Conservation (phyloP, 92 coral and sea anemone genomes). For the Porites divaricata region DNA sequence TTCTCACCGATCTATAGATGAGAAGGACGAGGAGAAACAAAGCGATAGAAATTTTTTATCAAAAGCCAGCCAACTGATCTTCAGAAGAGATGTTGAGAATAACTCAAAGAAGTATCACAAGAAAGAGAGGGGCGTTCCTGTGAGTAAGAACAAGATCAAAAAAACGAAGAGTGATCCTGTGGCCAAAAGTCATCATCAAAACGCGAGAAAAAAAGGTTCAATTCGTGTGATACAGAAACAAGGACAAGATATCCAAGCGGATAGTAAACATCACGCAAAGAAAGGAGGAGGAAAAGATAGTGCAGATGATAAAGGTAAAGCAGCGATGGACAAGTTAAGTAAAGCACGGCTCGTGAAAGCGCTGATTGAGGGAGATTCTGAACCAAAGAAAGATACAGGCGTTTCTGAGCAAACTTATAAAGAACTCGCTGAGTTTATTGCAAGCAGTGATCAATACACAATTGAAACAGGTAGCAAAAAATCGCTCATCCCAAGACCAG, state of each 20-base stretch:
- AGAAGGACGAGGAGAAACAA: slow-evolving; percentile 19
- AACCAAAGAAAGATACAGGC: background rate
- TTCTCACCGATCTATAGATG: slow-evolving; percentile 44
- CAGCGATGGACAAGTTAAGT: slow-evolving; percentile 9
- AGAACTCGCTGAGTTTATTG: slow-evolving; percentile 28
- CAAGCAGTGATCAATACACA: slow-evolving; percentile 13
- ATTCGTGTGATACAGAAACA: slow-evolving; percentile 5
- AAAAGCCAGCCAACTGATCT: slow-evolving; percentile 1
- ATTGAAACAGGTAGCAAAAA: slow-evolving; percentile 34
- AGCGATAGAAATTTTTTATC: slow-evolving; percentile 18
- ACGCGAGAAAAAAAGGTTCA: background rate
- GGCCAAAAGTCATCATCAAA: background rate
- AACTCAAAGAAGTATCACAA: background rate
- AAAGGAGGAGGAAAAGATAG: background rate
- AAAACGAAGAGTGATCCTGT: background rate
- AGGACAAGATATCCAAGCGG: background rate
- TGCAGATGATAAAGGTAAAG: background rate
- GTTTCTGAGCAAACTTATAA: slow-evolving; percentile 32
- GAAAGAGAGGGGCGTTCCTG: background rate
- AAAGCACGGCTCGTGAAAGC: slow-evolving; percentile 38
- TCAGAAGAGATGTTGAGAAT: slow-evolving; percentile 11
- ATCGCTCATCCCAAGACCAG: slow-evolving; percentile 28
- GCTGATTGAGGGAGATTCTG: slow-evolving; percentile 12
- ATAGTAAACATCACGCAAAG: background rate
- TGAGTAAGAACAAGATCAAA: background rate